phyloP scores from a whole-genome alignment of 2,113 vertebrate genomes.

The Hippoglossus stenolepis region DNA sequence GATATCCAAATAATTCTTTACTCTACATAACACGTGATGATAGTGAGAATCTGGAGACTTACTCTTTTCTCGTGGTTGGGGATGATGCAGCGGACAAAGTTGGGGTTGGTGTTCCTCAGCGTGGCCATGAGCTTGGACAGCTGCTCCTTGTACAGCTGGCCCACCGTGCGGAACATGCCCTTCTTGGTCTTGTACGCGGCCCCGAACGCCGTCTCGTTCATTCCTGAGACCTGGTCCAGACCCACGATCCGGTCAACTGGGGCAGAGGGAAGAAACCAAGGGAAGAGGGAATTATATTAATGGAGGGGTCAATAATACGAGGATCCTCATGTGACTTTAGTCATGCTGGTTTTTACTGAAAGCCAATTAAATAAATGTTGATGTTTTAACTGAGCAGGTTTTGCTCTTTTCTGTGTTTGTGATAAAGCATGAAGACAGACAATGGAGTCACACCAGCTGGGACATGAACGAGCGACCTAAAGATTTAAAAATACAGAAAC shows the following conservation, averaged over 20 bases:
- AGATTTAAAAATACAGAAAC: background rate
- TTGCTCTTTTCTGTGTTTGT: slow-evolving; percentile 29
- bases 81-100: slow-evolving; percentile 99
- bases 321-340: background rate
- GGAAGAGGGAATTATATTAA: background rate
- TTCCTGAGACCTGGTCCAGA: slow-evolving; percentile 96
- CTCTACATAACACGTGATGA: background rate
- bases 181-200: slow-evolving; percentile 97
- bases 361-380: no score
- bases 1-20: background rate
- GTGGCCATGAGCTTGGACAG: slow-evolving; percentile 98
- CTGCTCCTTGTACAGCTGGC: slow-evolving; percentile 97
- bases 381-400: slow-evolving; percentile 8
- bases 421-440: slow-evolving; percentile 40
- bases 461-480: background rate
- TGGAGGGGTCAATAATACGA: background rate
- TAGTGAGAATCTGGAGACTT: slow-evolving; percentile 37
- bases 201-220: slow-evolving; percentile 96
- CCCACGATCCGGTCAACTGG: slow-evolving; percentile 98
- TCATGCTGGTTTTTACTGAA: background rate
- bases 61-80: slow-evolving; percentile 98
- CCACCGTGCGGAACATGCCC: slow-evolving; percentile 97
- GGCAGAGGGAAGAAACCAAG: background rate
- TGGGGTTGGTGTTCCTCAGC: slow-evolving; percentile 96
- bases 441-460: slow-evolving; percentile 15